Evolutionary conservation across 1,140 invertebrate species (phyloP).

Genomic region (Drosophila elegans): DNA sequence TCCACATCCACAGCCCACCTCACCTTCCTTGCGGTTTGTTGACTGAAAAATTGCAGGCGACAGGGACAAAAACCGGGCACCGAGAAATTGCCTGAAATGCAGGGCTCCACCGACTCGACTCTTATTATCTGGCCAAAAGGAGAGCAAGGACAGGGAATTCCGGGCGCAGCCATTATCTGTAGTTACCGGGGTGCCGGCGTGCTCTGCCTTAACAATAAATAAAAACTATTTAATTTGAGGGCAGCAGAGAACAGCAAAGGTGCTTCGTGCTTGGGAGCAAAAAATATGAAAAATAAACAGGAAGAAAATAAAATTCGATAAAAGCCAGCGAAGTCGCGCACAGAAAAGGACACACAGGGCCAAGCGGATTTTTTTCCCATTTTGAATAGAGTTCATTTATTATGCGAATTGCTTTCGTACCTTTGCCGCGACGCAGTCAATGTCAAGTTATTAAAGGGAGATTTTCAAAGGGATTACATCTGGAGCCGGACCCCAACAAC

Average conservation of each 20-base stretch:
- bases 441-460: slow-evolving; percentile 76
- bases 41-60: slow-evolving; percentile 50
- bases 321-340: slow-evolving; percentile 11
- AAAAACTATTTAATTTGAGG: slow-evolving; percentile 82
- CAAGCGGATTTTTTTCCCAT: slow-evolving; percentile 22
- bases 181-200: slow-evolving; percentile 44
- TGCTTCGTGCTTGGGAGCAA: slow-evolving; percentile 12
- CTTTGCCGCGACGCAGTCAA: slow-evolving; percentile 59
- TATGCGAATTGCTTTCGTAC: slow-evolving; percentile 77
- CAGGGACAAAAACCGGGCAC: slow-evolving; percentile 35
- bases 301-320: slow-evolving; percentile 35
- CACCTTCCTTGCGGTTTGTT: slow-evolving; percentile 47
- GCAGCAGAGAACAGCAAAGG: slow-evolving; percentile 25
- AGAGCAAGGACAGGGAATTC: slow-evolving; percentile 43
- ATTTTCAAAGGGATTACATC: slow-evolving; percentile 63
- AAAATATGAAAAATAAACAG: slow-evolving; percentile 62
- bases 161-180: slow-evolving; percentile 61
- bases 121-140: slow-evolving; percentile 25
- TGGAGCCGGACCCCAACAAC: slow-evolving; percentile 24
- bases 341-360: slow-evolving; percentile 15
- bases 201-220: slow-evolving; percentile 71
- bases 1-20: not conserved
- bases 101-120: slow-evolving; percentile 16
- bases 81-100: slow-evolving; percentile 42
- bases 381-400: slow-evolving; percentile 72